phyloP scores from a whole-genome alignment of 2,888 invertebrate species.

The Scrobipalpa costella region DNA sequence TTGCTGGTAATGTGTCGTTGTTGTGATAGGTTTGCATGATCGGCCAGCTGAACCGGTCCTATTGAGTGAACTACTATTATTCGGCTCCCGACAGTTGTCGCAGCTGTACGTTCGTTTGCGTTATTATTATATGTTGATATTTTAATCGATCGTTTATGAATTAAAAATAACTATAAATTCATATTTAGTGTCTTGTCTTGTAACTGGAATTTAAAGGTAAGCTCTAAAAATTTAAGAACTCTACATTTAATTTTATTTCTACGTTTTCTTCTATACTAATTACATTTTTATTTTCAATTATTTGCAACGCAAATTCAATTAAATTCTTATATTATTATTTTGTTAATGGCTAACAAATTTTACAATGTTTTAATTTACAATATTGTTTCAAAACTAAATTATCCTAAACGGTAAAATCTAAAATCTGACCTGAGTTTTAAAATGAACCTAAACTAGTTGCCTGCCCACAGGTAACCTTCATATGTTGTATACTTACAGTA shows the following conservation, averaged over 20 bases:
- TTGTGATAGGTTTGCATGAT: conserved; percentile 38
- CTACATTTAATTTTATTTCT: not conserved
- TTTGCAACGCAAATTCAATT: too few species aligned
- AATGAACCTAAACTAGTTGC: not conserved
- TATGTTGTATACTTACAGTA: not conserved
- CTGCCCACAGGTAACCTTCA: not conserved
- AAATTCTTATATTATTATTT: too few species aligned
- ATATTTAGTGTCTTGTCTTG: not conserved
- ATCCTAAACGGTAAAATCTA: not conserved
- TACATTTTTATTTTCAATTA: too few species aligned
- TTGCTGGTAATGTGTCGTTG: not conserved
- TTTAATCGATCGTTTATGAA: not conserved
- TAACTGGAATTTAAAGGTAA: not conserved
- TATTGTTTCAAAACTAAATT: not conserved
- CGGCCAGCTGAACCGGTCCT: conserved; percentile 34
- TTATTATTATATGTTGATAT: not conserved
- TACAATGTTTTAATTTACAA: too few species aligned
- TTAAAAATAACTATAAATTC: not conserved
- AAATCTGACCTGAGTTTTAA: not conserved
- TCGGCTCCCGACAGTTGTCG: conserved; percentile 50
- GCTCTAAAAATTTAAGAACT: not conserved
- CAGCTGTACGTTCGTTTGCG: conserved; percentile 43
- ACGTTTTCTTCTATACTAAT: too few species aligned
- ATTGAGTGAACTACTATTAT: conserved; percentile 33
- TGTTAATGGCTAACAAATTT: too few species aligned